Base-by-base conservation (phyloP, 2,797 vertebrate species). In the Alectoris magna region DNA sequence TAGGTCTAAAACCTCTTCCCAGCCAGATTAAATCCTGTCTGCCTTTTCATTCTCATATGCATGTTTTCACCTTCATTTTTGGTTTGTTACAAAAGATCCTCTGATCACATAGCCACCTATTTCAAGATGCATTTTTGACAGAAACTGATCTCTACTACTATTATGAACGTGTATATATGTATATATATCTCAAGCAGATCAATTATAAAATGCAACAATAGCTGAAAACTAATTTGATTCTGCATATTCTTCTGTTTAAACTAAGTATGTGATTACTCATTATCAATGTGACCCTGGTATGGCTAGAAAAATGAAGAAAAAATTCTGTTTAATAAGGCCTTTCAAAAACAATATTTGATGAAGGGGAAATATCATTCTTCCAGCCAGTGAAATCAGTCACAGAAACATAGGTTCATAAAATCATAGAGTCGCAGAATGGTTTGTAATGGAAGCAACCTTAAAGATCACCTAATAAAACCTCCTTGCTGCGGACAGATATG, bases 261-360 rank as follows among this genome's bases (percentile, higher is more conserved):
- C 34, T 59, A 79, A 36, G 6, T 60, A 68, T 8, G 59, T 51
- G 78, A 46, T 74, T 49, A 36, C 26, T 48, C 36, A 10, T 6
- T 68, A 13, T 4, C 6, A 48, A 48, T 3, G 58, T 59, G 46
- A 55, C 14, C 41, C 24, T 71, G 6, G 2, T 16, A 78, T 29
- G 12, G 16, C 43, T 27, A 63, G 12, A 58, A 84, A 75, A 76
- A 22, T 14, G 2, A 67, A 15, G 2, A 66, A 76, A 72, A 46
- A 17, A 4, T 46, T 68, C 0, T 43, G 67, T 87, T 11, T 3
- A 46, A 15, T 9, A 4, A 6, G 13, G 8, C 1, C 2, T 48
- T 79, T 64, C 63, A 17, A 11, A 51, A 13, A 58, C 48, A n/a
- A n/a, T 27, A 55, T 58, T 75, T 85, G 26, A 48, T 14, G 6